Base-by-base conservation (phyloP, 2,113 vertebrate genomes). In the Callipepla squamata region DNA sequence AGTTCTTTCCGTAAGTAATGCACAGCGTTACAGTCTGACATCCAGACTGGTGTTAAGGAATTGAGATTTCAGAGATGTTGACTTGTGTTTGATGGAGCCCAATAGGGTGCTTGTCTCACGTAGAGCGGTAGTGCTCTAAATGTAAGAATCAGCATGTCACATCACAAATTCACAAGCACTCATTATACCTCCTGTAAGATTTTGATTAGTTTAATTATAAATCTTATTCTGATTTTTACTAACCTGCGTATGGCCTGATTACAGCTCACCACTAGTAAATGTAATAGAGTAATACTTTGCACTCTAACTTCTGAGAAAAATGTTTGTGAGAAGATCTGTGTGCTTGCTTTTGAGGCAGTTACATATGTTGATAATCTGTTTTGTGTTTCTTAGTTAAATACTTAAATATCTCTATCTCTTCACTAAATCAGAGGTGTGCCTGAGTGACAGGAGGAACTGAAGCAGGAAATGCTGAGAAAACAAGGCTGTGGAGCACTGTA, bases 131-230 rank as follows among this genome's bases (percentile, higher is more conserved):
- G 63, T 91, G 92, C 85, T 92, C 75, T 67, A 77, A 90, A 82
- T 89, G 62, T 83, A 82, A 82, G 87, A 91, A 89, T 79, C 94
- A 96, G 87, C 89, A 85, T 77, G 81, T 47, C 81, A 83, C 93
- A 78, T 68, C 42, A 88, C 48, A 89, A 91, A 95, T 85, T 87
- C 61, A 92, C 59, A 70, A 82, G 84, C 77, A 77, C 87, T 96
- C 95, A 89, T 66, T 79, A 74, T 82, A 77, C 59, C 1, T 18
- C 79, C 68, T 87, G 89, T 85, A 92, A 89, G 82, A 85, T 94
- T 94, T 77, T 95, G 85, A 95, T 96, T 96, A 96, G 72, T 91
- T 96, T 87, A 95, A 94, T 92, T 96, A 92, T 82, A 89, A 93
- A 93, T 70, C 55, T 84, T 87, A 13, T 91, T 94, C 89, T 93